A percentile compares a stretch with the other conserved stretches of the same genome.
These are phyloP conservation scores for Mus minutoides DNA, from an alignment of 2,797 vertebrate genomes.

Conservation along the genomic window DNA sequence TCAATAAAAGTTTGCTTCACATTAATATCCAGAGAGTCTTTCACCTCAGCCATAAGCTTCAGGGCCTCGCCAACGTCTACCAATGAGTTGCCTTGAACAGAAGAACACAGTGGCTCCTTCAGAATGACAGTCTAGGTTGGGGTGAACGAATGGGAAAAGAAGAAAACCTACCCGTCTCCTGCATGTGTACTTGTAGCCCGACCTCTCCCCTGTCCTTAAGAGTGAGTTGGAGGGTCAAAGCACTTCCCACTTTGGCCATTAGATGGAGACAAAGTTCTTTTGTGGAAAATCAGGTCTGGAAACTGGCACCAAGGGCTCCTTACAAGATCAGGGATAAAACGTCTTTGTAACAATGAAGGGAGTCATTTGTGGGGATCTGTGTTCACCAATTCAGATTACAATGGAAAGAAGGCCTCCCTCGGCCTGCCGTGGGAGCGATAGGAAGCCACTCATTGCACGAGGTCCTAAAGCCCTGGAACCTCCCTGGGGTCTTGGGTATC, in stretches of 20 bases:
- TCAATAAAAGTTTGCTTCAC: slow-evolving; percentile 98
- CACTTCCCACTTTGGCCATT: slow-evolving; percentile 11
- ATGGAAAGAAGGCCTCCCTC: slow-evolving; percentile 9
- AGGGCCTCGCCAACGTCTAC: slow-evolving; percentile 94
- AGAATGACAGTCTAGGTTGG: too few relatives aligned
- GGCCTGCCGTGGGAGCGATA: neutral
- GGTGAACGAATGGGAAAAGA: neutral
- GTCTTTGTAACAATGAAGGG: slow-evolving; percentile 48
- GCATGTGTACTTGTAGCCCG: neutral
- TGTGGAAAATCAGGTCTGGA: neutral
- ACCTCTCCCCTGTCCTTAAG: neutral
- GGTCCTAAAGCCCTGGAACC: neutral
- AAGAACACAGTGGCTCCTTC: neutral
- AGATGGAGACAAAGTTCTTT: slow-evolving; percentile 55
- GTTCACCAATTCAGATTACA: neutral
- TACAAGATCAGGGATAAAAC: slow-evolving; percentile 40
- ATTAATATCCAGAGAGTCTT: slow-evolving; percentile 95
- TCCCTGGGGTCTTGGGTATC: neutral
- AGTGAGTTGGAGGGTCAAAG: neutral
- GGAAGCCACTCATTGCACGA: neutral
- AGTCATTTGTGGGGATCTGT: neutral
- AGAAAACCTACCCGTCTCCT: neutral
- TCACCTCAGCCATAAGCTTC: slow-evolving; percentile 96
- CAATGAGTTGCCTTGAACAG: slow-evolving; percentile 88
- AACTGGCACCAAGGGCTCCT: slow-evolving; percentile 61